Conservation (phyloP, 1,140 invertebrate genomes). For the Orchestia grillus region DNA sequence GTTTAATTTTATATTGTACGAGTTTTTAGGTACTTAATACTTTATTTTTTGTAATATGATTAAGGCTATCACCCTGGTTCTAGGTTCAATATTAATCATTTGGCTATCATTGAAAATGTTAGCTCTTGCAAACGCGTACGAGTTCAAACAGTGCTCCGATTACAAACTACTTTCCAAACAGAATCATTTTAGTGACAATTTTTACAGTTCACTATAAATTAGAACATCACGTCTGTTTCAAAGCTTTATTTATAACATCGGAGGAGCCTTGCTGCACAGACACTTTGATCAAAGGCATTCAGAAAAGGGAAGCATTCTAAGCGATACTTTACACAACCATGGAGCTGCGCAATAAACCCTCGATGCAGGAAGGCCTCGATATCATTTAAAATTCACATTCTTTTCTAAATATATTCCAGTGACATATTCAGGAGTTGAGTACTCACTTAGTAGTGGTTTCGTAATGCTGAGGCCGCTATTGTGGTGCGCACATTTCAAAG, state of each 20-base stretch:
- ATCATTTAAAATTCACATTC: background rate
- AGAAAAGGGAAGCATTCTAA: background rate
- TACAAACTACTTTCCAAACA: background rate
- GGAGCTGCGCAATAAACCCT: background rate
- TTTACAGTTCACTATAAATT: background rate
- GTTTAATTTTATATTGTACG: too few species aligned
- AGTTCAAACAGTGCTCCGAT: too few species aligned
- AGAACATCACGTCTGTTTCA: background rate
- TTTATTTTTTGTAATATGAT: too few species aligned
- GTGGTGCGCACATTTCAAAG: constrained; percentile 18
- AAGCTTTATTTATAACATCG: background rate
- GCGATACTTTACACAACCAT: background rate
- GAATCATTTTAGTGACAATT: background rate
- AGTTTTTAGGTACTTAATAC: too few species aligned
- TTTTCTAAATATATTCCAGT: background rate
- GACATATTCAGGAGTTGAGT: background rate
- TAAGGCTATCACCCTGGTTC: too few species aligned
- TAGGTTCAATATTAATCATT: too few species aligned
- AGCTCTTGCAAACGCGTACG: too few species aligned
- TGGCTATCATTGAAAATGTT: too few species aligned
- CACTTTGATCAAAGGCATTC: background rate
- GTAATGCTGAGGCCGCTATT: constrained; percentile 5
- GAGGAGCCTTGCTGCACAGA: background rate
- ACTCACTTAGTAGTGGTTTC: background rate
- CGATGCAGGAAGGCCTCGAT: background rate